phyloP scores from a whole-genome alignment of 92 coral and sea anemone genomes.

The Diadumene lineata region DNA sequence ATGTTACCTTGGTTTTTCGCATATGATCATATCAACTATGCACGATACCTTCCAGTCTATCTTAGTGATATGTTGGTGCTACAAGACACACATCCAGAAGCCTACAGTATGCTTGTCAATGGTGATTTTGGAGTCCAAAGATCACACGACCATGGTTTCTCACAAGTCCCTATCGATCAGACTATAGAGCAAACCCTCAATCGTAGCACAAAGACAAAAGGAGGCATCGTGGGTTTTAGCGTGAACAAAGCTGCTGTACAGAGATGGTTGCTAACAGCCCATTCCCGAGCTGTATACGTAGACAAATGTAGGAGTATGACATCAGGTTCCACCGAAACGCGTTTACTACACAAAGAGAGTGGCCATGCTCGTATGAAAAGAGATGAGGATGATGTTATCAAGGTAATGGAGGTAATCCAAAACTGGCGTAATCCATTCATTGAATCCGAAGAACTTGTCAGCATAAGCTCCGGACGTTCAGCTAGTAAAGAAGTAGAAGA shows the following conservation, averaged over 20 bases:
- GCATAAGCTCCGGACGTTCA: conserved; percentile 55
- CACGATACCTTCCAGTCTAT: conserved; percentile 52
- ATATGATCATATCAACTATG: conserved; percentile 59
- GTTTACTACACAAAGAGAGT: conserved; percentile 50
- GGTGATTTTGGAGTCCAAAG: conserved; percentile 64
- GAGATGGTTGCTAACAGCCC: conserved; percentile 64
- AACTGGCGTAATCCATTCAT: conserved; percentile 69
- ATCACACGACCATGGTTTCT: conserved; percentile 39
- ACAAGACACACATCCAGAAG: conserved; percentile 61
- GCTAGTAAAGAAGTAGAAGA: conserved; percentile 34
- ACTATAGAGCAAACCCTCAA: conserved; percentile 63
- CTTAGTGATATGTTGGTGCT: conserved; percentile 42
- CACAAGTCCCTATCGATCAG: conserved; percentile 52
- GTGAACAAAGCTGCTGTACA: conserved; percentile 57
- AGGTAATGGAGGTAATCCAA: conserved; percentile 48
- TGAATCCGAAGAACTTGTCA: conserved; percentile 49
- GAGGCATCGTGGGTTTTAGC: conserved; percentile 64
- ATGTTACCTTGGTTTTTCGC: conserved; percentile 59
- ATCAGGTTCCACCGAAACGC: conserved; percentile 8
- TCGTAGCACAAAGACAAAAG: conserved; percentile 56
- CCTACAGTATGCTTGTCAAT: conserved; percentile 41
- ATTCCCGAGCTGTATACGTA: conserved; percentile 55
- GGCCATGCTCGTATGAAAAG: conserved; percentile 44
- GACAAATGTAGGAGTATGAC: conserved; percentile 49
- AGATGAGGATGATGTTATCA: conserved; percentile 63